A percentile compares a stretch with the other conserved stretches of the same genome.
phyloP scores from a whole-genome alignment of 2,888 invertebrate species.

The Sceliomorpha sp. region DNA sequence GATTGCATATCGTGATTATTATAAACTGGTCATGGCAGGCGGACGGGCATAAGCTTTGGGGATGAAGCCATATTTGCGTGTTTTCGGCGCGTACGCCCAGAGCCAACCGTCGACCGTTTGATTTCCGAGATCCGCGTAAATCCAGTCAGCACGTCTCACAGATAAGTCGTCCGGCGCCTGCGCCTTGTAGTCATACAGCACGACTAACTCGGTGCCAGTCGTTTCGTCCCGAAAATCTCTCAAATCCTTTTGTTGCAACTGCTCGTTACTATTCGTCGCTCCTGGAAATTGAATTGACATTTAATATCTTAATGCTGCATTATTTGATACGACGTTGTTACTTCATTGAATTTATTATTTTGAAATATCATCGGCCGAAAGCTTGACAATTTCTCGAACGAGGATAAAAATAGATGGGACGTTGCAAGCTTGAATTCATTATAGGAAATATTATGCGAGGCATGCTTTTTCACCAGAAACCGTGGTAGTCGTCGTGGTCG shows the following conservation, averaged over 20 bases:
- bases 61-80: constrained; percentile 95
- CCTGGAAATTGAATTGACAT: constrained; percentile 62
- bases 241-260: constrained; percentile 74
- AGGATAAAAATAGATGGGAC: too few species aligned
- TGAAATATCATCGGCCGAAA: too few species aligned
- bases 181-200: constrained; percentile 97
- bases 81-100: constrained; percentile 96
- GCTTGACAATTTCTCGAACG: too few species aligned
- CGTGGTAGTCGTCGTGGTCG: constrained; percentile 70
- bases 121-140: constrained; percentile 95
- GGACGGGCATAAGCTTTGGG: constrained; percentile 96
- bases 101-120: constrained; percentile 97
- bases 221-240: constrained; percentile 77
- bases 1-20: constrained; percentile 64
- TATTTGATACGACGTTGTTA: too few species aligned
- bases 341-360: too few species aligned
- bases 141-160: constrained; percentile 95
- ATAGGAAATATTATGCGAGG: constrained; percentile 73
- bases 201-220: constrained; percentile 92
- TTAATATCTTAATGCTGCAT: constrained; percentile 5
- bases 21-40: constrained; percentile 94
- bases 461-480: constrained; percentile 73
- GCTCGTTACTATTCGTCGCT: constrained; percentile 70
- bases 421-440: too few species aligned
- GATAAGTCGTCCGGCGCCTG: constrained; percentile 96